Percentiles rank a stretch among this genome's conserved stretches.
Conservation (phyloP, 1,140 invertebrate genomes). For the Riptortus pedestris region DNA sequence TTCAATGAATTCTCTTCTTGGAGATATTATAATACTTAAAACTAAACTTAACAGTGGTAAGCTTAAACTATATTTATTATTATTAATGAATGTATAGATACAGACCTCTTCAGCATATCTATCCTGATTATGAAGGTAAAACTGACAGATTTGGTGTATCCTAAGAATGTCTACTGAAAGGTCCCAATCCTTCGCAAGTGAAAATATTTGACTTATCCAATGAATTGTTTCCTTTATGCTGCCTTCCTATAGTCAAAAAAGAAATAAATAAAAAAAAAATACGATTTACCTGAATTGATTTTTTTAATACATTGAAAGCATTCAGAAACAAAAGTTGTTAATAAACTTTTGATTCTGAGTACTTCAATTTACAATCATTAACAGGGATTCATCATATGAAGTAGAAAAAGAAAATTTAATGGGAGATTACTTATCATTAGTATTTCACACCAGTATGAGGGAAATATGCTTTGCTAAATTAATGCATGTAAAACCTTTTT, state of each 20-base stretch:
- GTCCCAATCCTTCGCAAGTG: conserved; percentile 66
- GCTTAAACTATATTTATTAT: too few relatives aligned
- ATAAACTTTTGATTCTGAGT: neutral
- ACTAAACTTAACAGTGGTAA: too few relatives aligned
- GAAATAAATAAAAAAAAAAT: conserved; percentile 7
- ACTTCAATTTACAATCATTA: too few relatives aligned
- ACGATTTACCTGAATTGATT: too few relatives aligned
- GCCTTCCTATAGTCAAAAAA: conserved; percentile 18
- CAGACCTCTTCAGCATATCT: conserved; percentile 58
- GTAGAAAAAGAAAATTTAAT: too few relatives aligned
- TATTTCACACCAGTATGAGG: too few relatives aligned
- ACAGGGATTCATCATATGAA: too few relatives aligned
- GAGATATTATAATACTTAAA: too few relatives aligned
- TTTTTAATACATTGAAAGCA: neutral
- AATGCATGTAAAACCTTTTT: too few relatives aligned
- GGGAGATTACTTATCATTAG: too few relatives aligned
- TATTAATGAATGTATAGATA: neutral
- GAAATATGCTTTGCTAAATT: too few relatives aligned
- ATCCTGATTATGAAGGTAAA: conserved; percentile 69
- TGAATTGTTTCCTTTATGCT: conserved; percentile 31
- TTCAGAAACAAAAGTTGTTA: neutral
- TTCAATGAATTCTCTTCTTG: too few relatives aligned
- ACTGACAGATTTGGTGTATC: conserved; percentile 62
- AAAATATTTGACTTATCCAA: conserved; percentile 60
- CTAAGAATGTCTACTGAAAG: conserved; percentile 63